Percentiles rank a stretch among this genome's conserved stretches.
Evolutionary conservation across 2,113 vertebrate species (phyloP).

Genomic region (Chionis minor): DNA sequence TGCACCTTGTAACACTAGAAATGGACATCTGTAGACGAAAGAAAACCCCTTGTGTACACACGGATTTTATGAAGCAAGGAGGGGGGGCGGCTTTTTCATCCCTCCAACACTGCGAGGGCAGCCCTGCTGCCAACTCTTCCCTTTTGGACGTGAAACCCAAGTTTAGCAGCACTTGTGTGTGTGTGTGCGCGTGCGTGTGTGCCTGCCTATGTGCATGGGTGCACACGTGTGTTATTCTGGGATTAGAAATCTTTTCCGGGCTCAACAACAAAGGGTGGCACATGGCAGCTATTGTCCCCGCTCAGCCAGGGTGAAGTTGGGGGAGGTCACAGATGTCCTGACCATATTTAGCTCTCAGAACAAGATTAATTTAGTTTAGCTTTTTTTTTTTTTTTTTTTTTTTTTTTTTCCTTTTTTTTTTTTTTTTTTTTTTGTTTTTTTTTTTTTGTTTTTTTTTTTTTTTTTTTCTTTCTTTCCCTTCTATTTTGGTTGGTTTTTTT

Average conservation of each 20-base stretch:
- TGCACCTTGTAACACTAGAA: slow-evolving; percentile 54
- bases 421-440: no score
- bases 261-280: slow-evolving; percentile 45
- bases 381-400: not conserved
- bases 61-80: not conserved
- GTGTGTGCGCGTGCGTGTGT: not conserved
- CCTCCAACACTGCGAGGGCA: not conserved
- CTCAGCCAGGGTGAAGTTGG: slow-evolving; percentile 36
- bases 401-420: not conserved
- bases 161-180: not conserved
- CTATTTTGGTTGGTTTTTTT: not conserved
- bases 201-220: slow-evolving; percentile 33
- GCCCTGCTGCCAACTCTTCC: slow-evolving; percentile 4
- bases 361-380: slow-evolving; percentile 34
- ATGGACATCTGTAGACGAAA: slow-evolving; percentile 62
- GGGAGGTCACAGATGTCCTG: slow-evolving; percentile 65
- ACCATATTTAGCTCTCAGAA: slow-evolving; percentile 60
- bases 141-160: not conserved
- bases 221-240: not conserved
- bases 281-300: slow-evolving; percentile 53
- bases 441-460: not conserved
- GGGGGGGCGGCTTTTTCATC: not conserved
- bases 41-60: slow-evolving; percentile 41
- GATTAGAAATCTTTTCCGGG: slow-evolving; percentile 38
- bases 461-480: no score